Conservation (phyloP, 2,888 invertebrate genomes). For the Caenorhabditis becei region DNA sequence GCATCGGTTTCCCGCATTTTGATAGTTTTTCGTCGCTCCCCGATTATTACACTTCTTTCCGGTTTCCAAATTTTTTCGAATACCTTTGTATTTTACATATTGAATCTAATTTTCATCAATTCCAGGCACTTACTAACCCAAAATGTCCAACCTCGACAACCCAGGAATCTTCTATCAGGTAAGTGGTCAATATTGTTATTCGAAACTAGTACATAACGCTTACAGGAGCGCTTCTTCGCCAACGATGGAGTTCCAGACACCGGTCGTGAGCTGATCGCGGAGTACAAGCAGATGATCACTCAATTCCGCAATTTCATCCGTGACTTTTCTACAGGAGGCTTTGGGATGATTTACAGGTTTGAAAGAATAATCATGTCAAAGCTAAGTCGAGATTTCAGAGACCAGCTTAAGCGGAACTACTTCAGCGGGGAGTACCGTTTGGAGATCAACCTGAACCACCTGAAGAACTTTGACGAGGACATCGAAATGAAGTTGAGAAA, state of each 20-base stretch:
- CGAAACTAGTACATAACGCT: neutral
- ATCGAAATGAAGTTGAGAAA: constrained; percentile 92
- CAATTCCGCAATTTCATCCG: constrained; percentile 96
- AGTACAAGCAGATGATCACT: constrained; percentile 86
- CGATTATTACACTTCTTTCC: neutral
- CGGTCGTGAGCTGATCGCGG: constrained; percentile 77
- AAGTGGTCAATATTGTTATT: neutral
- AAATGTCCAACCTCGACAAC: constrained; percentile 77
- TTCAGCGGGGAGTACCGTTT: constrained; percentile 92
- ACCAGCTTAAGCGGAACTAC: constrained; percentile 93
- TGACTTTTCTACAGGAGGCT: constrained; percentile 95
- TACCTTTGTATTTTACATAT: no score
- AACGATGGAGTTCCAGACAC: constrained; percentile 78
- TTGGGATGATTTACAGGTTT: constrained; percentile 94
- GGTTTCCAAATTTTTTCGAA: neutral
- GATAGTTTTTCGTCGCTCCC: neutral
- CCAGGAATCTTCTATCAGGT: constrained; percentile 79
- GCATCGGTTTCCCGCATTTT: constrained; percentile 19
- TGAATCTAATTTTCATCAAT: neutral
- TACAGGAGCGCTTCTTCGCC: constrained; percentile 75
- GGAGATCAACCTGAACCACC: constrained; percentile 94
- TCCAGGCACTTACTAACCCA: constrained; percentile 45
- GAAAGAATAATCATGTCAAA: neutral
- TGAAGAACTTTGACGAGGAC: constrained; percentile 92
- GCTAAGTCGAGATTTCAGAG: constrained; percentile 85